Evolutionary conservation across 2,113 vertebrate species (phyloP).

Genomic region (Butorides virescens): DNA sequence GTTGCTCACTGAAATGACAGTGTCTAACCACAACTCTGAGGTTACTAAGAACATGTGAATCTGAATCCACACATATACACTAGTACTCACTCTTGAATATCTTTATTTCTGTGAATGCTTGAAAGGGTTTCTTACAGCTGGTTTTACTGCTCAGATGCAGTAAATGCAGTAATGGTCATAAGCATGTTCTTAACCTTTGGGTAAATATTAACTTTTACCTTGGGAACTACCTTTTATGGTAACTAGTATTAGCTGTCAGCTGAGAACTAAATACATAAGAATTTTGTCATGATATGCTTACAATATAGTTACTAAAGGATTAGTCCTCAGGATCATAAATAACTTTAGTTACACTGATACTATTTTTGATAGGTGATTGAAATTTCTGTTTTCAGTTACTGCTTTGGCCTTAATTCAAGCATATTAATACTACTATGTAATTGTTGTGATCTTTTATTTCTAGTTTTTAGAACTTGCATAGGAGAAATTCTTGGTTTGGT

Average conservation of each 20-base stretch:
- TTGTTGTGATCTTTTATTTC: neutral
- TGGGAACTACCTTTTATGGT: neutral
- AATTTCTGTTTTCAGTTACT: neutral
- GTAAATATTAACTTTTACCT: neutral
- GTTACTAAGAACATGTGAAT: neutral
- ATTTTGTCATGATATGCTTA: neutral
- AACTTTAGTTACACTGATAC: neutral
- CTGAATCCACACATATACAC: neutral
- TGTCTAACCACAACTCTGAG: neutral
- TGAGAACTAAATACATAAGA: neutral
- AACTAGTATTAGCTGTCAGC: neutral
- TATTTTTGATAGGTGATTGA: neutral
- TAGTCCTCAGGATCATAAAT: neutral
- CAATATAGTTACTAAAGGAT: neutral
- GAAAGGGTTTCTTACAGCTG: neutral
- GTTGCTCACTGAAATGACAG: neutral
- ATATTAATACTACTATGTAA: neutral
- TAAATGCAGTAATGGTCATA: neutral
- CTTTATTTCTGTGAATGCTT: neutral
- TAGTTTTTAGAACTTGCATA: neutral
- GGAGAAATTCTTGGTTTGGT: neutral
- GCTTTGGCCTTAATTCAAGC: neutral
- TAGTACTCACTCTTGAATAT: neutral
- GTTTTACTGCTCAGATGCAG: neutral
- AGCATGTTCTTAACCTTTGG: neutral